These are phyloP conservation scores for Tetrao urogallus DNA, from an alignment of 2,113 vertebrate genomes.

Conservation along the genomic window DNA sequence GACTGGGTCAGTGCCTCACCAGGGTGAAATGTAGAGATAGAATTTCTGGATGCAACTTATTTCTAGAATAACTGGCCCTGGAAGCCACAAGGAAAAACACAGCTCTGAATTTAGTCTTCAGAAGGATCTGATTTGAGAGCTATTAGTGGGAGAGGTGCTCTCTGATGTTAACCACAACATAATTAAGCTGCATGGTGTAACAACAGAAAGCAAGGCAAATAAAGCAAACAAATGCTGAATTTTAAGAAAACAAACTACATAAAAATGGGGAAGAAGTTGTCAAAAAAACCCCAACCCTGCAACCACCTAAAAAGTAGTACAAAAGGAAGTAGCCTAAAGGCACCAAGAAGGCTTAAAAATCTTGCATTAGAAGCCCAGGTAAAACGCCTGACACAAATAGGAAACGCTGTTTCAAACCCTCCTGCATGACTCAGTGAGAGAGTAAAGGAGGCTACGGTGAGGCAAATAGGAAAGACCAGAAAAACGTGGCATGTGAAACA, in stretches of 20 bases:
- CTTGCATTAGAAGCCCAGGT: background rate
- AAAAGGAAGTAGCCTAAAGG: background rate
- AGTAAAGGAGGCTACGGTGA: background rate
- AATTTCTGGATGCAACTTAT: background rate
- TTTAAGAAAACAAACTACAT: background rate
- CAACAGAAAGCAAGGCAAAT: background rate
- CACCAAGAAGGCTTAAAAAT: background rate
- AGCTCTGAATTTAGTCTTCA: slow-evolving; percentile 1
- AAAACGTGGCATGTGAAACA: accelerated
- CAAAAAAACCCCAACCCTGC: too few relatives aligned
- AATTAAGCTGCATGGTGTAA: slow-evolving; percentile 1
- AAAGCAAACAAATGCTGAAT: background rate
- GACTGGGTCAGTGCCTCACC: background rate
- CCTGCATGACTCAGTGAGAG: background rate
- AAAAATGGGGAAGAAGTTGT: background rate
- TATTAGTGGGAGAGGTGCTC: slow-evolving; percentile 1
- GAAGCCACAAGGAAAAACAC: background rate
- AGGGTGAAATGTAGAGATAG: background rate
- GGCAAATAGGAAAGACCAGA: background rate
- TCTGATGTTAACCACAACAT: background rate
- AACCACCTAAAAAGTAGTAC: background rate
- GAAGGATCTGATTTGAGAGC: slow-evolving; percentile 7
- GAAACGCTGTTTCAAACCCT: background rate
- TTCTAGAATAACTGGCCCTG: background rate
- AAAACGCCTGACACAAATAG: background rate